Base-by-base conservation (phyloP, 1,140 invertebrate genomes). In the Gonioctena quinquepunctata region DNA sequence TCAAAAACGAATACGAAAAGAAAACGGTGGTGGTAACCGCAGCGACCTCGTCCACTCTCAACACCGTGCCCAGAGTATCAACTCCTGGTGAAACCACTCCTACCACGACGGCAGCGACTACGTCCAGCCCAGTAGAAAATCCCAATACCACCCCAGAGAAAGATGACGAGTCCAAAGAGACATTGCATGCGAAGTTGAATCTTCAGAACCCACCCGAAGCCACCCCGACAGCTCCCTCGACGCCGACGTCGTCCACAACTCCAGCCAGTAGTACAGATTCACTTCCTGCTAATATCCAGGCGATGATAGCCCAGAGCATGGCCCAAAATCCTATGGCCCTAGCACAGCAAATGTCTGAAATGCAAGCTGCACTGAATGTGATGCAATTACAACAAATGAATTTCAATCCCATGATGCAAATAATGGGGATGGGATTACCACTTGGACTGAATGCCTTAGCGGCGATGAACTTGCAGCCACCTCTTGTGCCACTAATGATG, bases 401-500 rank as follows among this genome's bases (percentile, higher is more conserved):
- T 74, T 87, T 93, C 73, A 92, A 93, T 81, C 91, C 91, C n/a
- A 90, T 93, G 87, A 92, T 93, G 91, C 89, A 89, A 77, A 91
- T 90, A 88, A 91, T 96, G 87, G 91, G 91, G n/a, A 87, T 96
- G 79, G 91, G 91, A 11, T 83, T 95, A 71, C 93, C 93, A n/a
- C 85, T 96, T 57, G 94, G 93, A 75, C 87, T 94, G 76, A 91
- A 92, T 54, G 93, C 93, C 23, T 83, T 95, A 71, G 93, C 93
- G 0, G 93, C 93, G 0, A 95, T 95, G 93, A 94, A 95, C 82
- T 84, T 95, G 8, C 93, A 94, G 81, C 93, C 93, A 8, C 93
- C 93, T 0, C 81, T 96, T 50, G 93, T 96, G 68, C 94, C 95
- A 1, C 90, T 96, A 85, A 95, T 97, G 93, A 89, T 95, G 87